Conservation (phyloP, 2,797 vertebrate genomes). For the Premnoplex brunnescens region DNA sequence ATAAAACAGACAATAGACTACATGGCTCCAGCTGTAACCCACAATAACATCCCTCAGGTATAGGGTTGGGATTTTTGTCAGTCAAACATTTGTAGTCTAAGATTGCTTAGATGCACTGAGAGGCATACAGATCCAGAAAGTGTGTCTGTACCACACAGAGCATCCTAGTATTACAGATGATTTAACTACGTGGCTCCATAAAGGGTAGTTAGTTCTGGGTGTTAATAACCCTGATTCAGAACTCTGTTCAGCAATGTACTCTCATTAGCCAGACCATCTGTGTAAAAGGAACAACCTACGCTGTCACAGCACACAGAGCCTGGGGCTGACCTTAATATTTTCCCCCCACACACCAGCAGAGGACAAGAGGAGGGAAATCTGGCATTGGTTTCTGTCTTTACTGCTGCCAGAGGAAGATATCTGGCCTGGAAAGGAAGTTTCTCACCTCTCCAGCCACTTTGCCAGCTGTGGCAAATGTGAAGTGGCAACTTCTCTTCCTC, state of each 20-base stretch:
- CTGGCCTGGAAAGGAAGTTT: not conserved
- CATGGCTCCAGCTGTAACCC: not conserved
- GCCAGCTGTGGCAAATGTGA: not conserved
- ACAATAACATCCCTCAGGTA: fast-evolving
- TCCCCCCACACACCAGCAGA: slow-evolving; percentile 22
- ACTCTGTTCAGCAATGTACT: slow-evolving; percentile 32
- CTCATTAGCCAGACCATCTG: slow-evolving; percentile 58
- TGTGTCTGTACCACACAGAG: not conserved
- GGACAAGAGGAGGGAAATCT: not conserved
- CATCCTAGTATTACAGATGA: not conserved
- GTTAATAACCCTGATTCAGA: slow-evolving; percentile 47
- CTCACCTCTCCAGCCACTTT: not conserved
- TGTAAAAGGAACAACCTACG: slow-evolving; percentile 45
- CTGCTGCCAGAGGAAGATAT: not conserved
- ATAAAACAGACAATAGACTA: not conserved
- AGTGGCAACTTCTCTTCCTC: not conserved
- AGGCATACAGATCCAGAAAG: not conserved
- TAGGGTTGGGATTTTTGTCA: not conserved
- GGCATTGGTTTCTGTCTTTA: not conserved
- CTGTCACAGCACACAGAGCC: not conserved
- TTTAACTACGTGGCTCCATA: not conserved
- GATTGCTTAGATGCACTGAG: not conserved
- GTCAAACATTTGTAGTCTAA: not conserved
- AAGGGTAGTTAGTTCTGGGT: not conserved
- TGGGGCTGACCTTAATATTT: slow-evolving; percentile 42